Evolutionary conservation across 2,797 vertebrate genomes (phyloP).

Genomic region (Pangasius krempfi): DNA sequence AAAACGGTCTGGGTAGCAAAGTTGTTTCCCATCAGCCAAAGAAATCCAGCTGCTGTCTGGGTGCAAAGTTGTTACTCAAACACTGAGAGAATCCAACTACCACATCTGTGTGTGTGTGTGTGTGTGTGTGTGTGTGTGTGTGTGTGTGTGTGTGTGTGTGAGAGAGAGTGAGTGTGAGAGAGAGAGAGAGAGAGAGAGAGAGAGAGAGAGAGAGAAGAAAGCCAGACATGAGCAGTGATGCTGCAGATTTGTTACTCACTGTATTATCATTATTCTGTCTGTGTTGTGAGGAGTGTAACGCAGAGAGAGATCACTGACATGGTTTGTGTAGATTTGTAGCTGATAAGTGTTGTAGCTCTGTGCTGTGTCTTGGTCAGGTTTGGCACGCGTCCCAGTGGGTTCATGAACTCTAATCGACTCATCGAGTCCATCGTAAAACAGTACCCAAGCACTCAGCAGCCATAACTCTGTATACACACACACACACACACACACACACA

Average conservation of each 20-base stretch:
- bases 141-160: too few relatives aligned
- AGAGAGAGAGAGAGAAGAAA: not conserved
- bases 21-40: not conserved
- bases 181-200: not conserved
- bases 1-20: not conserved
- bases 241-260: not conserved
- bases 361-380: not conserved
- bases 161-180: too few relatives aligned
- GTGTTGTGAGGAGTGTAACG: not conserved
- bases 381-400: constrained; percentile 15
- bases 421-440: constrained; percentile 21
- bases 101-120: not conserved
- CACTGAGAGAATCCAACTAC: not conserved
- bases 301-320: not conserved
- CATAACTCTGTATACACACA: constrained; percentile 15
- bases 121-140: not conserved
- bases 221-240: not conserved
- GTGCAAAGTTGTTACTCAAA: not conserved
- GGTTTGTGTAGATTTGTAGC: not conserved
- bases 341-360: not conserved
- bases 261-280: not conserved
- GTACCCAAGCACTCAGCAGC: constrained; percentile 17
- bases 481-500: not conserved
- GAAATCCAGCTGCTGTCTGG: constrained; percentile 52
- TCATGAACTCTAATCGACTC: constrained; percentile 14